Evolutionary conservation across 2,888 invertebrate species (phyloP), one percentile per base, ranked within the genome.

Genomic region (Coelogynopora nodosa): DNA sequence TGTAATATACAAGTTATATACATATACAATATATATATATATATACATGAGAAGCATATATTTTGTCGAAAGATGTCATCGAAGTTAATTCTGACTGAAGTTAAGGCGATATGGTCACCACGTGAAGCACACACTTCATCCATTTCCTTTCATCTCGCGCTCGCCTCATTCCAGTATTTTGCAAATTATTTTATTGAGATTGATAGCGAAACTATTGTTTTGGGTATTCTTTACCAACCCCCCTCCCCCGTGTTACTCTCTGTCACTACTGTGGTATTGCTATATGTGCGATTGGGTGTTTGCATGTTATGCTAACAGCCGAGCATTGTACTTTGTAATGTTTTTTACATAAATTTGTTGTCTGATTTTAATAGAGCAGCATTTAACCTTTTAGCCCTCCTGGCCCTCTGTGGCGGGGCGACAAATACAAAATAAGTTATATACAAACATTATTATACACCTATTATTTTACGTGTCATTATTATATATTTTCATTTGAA

Each of bases 331-430:
- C 27, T 74, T 74, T 74, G 18, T 13, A 74, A n/a, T 49, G 18
- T 74, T 74, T 23, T 74, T 74, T 23, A 74, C 18, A 74, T 2
- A 74, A 74, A n/a, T 10, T 74, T 74, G 74, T 74, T n/a, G n/a
- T n/a, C n/a, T n/a, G 23, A 74, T 74, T 74, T 74, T 74, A 74
- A 74, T 74, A 74, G 74, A 74, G 74, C 74, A 74, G 74, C 74
- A 74, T 74, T 74, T 74, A 74, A 74, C 74, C 18, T 74, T 74
- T 49, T 74, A n/a, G 74, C 74, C 5, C 74, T 74, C 23, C 49
- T 49, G 18, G 49, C 49, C 49, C 5, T 49, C 5, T 10, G 5
- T 49, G 49, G 49, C 49, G 49, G 5, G 5, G 18, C 18, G 5
- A 49, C n/a, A n/a, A n/a, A n/a, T n/a, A n/a, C n/a, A n/a, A n/a